phyloP scores from a whole-genome alignment of 2,888 invertebrate genomes.

The Hypomecis punctinalis region DNA sequence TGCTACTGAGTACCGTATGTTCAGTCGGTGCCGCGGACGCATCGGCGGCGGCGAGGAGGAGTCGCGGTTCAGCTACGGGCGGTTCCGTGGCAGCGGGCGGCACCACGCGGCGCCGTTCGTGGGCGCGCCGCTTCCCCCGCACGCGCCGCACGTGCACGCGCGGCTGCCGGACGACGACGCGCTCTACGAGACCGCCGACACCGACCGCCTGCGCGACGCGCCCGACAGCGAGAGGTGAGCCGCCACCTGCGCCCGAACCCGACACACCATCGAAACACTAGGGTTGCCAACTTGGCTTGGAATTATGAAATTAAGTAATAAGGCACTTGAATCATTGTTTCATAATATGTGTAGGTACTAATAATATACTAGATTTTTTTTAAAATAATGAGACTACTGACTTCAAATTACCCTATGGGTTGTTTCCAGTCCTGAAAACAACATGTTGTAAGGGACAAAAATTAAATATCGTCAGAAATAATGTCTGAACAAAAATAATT shows the following conservation, averaged over 20 bases:
- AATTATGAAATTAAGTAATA: too few species aligned
- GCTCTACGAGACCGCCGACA: constrained; percentile 94
- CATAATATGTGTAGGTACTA: too few species aligned
- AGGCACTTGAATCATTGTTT: too few species aligned
- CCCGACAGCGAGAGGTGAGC: constrained; percentile 95
- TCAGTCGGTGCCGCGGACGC: constrained; percentile 82
- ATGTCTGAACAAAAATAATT: too few species aligned
- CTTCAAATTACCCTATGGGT: too few species aligned
- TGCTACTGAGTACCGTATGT: not conserved
- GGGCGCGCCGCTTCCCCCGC: constrained; percentile 67
- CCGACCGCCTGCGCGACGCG: constrained; percentile 89
- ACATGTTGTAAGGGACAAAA: too few species aligned
- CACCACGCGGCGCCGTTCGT: constrained; percentile 74
- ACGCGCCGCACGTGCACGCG: constrained; percentile 78
- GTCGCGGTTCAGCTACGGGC: constrained; percentile 90
- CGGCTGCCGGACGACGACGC: constrained; percentile 90
- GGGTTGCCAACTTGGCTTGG: not conserved
- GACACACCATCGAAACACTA: not conserved
- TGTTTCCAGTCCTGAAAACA: too few species aligned
- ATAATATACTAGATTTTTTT: too few species aligned
- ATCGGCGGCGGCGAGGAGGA: constrained; percentile 85
- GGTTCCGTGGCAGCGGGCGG: constrained; percentile 82
- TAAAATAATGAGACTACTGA: too few species aligned
- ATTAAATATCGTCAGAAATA: too few species aligned
- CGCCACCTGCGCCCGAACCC: not conserved